Conservation (phyloP, 2,888 invertebrate species). For the Xestia ashworthii region DNA sequence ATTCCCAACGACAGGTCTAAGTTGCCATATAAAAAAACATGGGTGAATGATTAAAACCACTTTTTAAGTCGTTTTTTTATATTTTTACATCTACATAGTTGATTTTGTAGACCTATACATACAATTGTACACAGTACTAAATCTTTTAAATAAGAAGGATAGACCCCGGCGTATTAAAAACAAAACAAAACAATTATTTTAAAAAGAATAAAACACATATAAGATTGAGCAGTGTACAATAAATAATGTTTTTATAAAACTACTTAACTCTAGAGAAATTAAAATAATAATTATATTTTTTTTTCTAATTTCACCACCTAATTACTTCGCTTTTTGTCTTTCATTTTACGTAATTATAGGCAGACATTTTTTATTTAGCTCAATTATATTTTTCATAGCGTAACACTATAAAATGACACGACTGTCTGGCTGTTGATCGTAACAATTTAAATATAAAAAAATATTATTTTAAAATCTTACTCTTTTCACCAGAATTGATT, state of each 20-base stretch:
- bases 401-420: conserved; percentile 30
- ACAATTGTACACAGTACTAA: conserved; percentile 50
- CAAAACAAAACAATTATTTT: conserved; percentile 60
- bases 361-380: conserved; percentile 40
- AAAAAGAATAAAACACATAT: conserved; percentile 70
- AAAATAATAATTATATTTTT: conserved; percentile 57
- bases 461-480: conserved; percentile 24
- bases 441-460: conserved; percentile 28
- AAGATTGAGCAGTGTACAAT: conserved; percentile 82
- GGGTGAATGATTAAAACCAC: conserved; percentile 52
- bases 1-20: conserved; percentile 30
- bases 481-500: conserved; percentile 22
- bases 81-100: conserved; percentile 45
- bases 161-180: conserved; percentile 55
- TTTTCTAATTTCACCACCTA: conserved; percentile 53
- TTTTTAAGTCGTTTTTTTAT: conserved; percentile 44
- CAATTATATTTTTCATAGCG: conserved; percentile 25
- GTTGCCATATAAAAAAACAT: conserved; percentile 26
- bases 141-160: conserved; percentile 48
- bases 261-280: conserved; percentile 75
- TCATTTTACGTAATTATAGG: conserved; percentile 47
- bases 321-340: conserved; percentile 24
- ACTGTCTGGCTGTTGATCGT: conserved; percentile 15
- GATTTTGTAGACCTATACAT: conserved; percentile 55
- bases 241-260: conserved; percentile 79